Conservation (phyloP, 2,113 vertebrate genomes). For the Lepidiolamprologus cunningtoni region DNA sequence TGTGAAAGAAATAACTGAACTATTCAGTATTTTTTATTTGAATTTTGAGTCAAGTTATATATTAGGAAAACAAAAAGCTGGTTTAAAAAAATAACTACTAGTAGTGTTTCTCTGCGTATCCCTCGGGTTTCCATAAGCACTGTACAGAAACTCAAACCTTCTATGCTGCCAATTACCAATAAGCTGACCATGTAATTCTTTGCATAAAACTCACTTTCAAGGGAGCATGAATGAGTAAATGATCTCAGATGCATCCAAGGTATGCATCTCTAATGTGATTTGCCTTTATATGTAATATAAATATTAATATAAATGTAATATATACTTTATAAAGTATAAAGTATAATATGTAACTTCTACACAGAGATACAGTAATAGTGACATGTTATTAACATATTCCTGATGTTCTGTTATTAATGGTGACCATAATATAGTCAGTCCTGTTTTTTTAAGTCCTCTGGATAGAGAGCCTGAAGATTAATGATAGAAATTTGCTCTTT, state of each 20-base stretch:
- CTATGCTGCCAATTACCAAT: background rate
- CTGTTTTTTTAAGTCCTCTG: background rate
- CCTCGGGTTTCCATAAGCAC: accelerated
- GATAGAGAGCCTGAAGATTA: slow-evolving; percentile 15
- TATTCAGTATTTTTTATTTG: background rate
- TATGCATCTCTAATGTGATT: background rate
- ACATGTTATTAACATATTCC: background rate
- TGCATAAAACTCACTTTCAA: background rate
- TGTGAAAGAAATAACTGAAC: background rate
- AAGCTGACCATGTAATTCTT: background rate
- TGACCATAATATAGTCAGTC: background rate
- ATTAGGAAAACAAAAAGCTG: background rate
- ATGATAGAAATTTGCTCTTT: background rate
- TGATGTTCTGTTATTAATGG: background rate
- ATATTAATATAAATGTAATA: too few relatives aligned
- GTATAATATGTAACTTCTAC: background rate
- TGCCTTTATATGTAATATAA: too few relatives aligned
- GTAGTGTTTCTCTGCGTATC: background rate
- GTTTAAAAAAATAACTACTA: background rate
- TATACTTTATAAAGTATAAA: too few relatives aligned
- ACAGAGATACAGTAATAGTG: background rate
- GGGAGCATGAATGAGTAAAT: background rate
- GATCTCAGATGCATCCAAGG: background rate
- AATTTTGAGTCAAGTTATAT: background rate
- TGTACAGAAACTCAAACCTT: accelerated